These are phyloP conservation scores for Melanostigma gelatinosum DNA, from an alignment of 2,113 vertebrate species.

Conservation along the genomic window DNA sequence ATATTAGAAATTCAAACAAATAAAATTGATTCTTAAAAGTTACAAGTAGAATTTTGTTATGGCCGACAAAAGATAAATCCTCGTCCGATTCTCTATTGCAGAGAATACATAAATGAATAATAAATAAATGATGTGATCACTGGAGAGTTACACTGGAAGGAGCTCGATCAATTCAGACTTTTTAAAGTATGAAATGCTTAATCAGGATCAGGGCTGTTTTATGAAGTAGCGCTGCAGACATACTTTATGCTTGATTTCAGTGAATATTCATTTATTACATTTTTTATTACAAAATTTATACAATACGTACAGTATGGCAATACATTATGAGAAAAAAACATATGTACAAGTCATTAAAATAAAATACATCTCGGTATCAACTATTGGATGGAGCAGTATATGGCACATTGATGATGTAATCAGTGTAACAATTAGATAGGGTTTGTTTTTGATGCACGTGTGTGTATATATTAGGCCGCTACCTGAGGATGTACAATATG, in stretches of 20 bases:
- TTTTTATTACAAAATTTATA: constrained; percentile 77
- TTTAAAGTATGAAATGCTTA: not conserved
- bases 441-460: constrained; percentile 30
- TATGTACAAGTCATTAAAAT: constrained; percentile 93
- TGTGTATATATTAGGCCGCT: constrained; percentile 31
- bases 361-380: constrained; percentile 94
- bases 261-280: constrained; percentile 71
- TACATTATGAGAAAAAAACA: constrained; percentile 71
- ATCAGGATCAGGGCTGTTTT: not conserved
- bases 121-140: not conserved
- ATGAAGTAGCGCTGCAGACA: not conserved
- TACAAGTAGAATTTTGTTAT: not conserved
- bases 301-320: constrained; percentile 74
- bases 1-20: not conserved
- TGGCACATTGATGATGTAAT: constrained; percentile 49
- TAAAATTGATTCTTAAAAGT: not conserved
- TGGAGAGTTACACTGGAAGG: not conserved
- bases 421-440: constrained; percentile 13
- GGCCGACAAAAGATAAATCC: not conserved
- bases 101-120: not conserved
- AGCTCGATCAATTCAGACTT: not conserved
- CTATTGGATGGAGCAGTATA: constrained; percentile 53
- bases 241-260: not conserved
- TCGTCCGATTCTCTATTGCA: not conserved
- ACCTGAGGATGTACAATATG: constrained; percentile 64